Evolutionary conservation across 2,113 vertebrate genomes (phyloP).

Genomic region (Chauna torquata): DNA sequence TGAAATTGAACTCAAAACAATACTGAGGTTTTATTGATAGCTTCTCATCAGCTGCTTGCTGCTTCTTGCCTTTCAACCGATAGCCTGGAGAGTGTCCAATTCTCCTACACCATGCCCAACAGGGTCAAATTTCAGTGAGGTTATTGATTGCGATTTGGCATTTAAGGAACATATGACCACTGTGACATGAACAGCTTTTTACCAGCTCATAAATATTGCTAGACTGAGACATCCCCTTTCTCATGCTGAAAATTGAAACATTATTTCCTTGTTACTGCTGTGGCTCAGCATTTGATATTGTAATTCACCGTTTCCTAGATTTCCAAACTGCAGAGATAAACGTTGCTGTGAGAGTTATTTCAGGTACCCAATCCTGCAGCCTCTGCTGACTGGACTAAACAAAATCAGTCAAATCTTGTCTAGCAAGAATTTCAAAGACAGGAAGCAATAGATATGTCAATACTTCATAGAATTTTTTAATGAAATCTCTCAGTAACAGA

Average conservation of each 20-base stretch:
- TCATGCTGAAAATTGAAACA: background rate
- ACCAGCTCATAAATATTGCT: conserved; percentile 51
- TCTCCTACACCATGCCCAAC: background rate
- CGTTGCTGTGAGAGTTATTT: background rate
- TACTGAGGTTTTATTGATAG: conserved; percentile 43
- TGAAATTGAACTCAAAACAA: conserved; percentile 55
- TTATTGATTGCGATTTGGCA: conserved; percentile 46
- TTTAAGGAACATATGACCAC: conserved; percentile 24
- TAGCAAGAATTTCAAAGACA: conserved; percentile 29
- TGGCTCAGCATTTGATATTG: background rate
- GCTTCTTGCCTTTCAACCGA: conserved; percentile 21
- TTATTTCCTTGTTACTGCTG: conserved; percentile 29
- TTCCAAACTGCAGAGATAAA: conserved; percentile 18
- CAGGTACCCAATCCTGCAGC: background rate
- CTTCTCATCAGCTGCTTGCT: conserved; percentile 21
- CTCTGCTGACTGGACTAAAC: background rate
- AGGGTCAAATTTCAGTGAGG: background rate
- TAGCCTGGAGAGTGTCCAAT: background rate
- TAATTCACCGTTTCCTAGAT: background rate
- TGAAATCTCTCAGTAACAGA: conserved; percentile 8
- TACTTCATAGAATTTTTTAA: conserved; percentile 35
- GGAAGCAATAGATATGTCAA: conserved; percentile 12
- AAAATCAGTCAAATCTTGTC: conserved; percentile 11
- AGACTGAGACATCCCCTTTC: background rate
- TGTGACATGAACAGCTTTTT: conserved; percentile 42